These are phyloP conservation scores for Calycopis cecrops DNA, from an alignment of 1,140 invertebrate genomes.

Conservation along the genomic window DNA sequence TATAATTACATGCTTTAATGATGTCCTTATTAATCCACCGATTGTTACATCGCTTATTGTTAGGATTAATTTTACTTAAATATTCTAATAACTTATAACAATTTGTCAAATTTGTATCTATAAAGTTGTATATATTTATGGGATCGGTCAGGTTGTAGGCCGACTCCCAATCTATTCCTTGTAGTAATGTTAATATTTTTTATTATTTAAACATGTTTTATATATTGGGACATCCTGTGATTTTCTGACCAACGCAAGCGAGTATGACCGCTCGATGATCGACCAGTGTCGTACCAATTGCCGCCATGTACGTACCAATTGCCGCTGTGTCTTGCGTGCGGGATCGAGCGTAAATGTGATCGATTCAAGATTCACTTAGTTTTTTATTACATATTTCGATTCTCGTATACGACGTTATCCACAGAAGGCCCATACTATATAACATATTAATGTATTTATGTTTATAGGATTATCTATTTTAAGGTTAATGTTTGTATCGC, in stretches of 20 bases:
- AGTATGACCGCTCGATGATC: too few relatives aligned
- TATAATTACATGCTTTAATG: slow-evolving; percentile 16
- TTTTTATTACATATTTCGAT: not conserved
- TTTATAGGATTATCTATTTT: too few relatives aligned
- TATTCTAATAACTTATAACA: slow-evolving; percentile 20
- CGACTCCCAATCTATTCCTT: slow-evolving; percentile 7
- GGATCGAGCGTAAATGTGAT: slow-evolving; percentile 23
- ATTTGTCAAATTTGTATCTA: slow-evolving; percentile 11
- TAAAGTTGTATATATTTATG: slow-evolving; percentile 11
- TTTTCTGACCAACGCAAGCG: not conserved
- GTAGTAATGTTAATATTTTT: not conserved
- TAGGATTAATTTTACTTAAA: slow-evolving; percentile 16
- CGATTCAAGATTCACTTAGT: slow-evolving; percentile 18
- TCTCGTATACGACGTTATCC: not conserved
- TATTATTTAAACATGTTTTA: slow-evolving; percentile 7
- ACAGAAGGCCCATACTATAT: not conserved
- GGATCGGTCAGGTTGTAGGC: not conserved
- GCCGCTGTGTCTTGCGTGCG: not conserved
- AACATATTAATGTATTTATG: not conserved
- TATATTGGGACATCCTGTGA: slow-evolving; percentile 11
- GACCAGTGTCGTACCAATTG: not conserved
- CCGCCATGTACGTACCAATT: slow-evolving; percentile 14
- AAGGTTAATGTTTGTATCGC: too few relatives aligned
- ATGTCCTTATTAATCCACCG: slow-evolving; percentile 20
- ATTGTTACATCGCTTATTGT: slow-evolving; percentile 5